Evolutionary conservation across 2,113 vertebrate species (phyloP).

Genomic region (Elachura formosa): DNA sequence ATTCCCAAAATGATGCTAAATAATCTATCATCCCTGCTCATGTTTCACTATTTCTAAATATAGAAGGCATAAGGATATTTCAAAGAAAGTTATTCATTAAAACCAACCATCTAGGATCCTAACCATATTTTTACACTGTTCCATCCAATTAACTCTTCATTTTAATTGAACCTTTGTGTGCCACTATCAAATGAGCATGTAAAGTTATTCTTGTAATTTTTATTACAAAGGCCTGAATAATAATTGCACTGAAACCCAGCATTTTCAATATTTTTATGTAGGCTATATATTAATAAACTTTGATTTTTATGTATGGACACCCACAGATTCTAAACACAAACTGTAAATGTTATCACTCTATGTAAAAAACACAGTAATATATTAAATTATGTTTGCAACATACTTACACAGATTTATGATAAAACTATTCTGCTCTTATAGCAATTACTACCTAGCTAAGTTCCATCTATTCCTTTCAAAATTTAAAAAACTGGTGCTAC

Average conservation of each 20-base stretch:
- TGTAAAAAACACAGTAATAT: background rate
- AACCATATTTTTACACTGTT: background rate
- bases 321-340: background rate
- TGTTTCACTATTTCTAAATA: background rate
- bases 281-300: background rate
- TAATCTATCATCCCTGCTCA: background rate
- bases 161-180: background rate
- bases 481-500: background rate
- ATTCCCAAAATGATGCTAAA: background rate
- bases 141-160: background rate
- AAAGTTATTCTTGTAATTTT: background rate
- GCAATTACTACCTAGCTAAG: background rate
- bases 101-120: background rate
- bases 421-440: background rate
- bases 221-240: background rate
- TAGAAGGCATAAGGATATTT: background rate
- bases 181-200: background rate
- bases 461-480: background rate
- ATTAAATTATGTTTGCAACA: background rate
- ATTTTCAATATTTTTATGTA: background rate
- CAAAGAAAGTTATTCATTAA: background rate
- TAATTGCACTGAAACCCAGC: background rate
- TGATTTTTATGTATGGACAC: background rate
- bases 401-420: background rate
- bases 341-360: background rate